Evolutionary conservation across 2,113 vertebrate species (phyloP).

Genomic region (Lepisosteus oculatus): DNA sequence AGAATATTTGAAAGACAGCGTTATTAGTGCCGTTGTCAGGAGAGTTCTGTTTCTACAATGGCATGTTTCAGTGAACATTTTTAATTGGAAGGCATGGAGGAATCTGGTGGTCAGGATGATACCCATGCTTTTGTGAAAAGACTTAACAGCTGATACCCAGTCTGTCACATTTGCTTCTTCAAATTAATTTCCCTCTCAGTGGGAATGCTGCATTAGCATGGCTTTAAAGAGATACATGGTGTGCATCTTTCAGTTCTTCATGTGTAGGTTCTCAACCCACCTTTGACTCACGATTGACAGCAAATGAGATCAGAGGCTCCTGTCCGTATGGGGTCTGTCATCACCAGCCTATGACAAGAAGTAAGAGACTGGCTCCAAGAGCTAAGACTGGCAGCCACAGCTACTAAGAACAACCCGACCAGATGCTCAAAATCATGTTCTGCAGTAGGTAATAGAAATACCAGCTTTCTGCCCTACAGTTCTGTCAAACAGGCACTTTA

Average conservation of each 20-base stretch:
- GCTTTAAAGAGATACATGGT: constrained; percentile 9
- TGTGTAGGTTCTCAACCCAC: constrained; percentile 8
- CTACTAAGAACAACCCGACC: constrained; percentile 1
- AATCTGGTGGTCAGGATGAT: neutral
- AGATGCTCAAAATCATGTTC: neutral
- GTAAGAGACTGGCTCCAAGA: neutral
- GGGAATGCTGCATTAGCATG: neutral
- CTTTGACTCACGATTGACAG: constrained; percentile 30
- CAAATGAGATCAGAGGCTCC: constrained; percentile 25
- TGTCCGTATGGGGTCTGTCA: constrained; percentile 16
- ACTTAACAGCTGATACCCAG: constrained; percentile 20
- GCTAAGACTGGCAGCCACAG: neutral
- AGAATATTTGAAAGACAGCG: no score
- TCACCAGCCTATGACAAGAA: constrained; percentile 11
- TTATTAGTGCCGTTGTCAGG: no score
- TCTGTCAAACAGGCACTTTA: neutral
- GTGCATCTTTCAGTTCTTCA: constrained; percentile 9
- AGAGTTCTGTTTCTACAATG: neutral
- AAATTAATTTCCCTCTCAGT: constrained; percentile 20
- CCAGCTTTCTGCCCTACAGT: neutral
- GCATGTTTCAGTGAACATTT: neutral
- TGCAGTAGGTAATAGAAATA: constrained; percentile 19
- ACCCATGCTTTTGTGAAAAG: neutral
- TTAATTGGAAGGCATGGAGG: neutral
- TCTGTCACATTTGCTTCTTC: constrained; percentile 14